A percentile compares a stretch with the other conserved stretches of the same genome.
Conservation (phyloP, 2,113 vertebrate species). For the Ceratotherium simum region DNA sequence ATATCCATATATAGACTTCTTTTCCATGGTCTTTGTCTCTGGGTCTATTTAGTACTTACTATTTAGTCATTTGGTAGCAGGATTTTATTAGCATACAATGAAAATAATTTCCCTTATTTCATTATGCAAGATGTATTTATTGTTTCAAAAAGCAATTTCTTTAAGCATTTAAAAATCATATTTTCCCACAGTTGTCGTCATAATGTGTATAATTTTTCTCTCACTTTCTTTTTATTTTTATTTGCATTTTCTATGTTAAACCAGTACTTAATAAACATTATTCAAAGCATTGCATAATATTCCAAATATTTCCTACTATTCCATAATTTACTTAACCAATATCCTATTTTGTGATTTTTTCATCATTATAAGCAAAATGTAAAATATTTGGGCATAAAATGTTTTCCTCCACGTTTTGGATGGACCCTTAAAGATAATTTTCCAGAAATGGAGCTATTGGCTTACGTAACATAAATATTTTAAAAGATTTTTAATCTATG, state of each 20-base stretch:
- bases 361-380: not conserved
- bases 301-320: not conserved
- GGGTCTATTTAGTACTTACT: not conserved
- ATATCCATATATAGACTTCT: not conserved
- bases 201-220: not conserved
- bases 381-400: not conserved
- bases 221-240: not conserved
- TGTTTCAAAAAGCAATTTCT: not conserved
- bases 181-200: not conserved
- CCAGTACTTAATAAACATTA: not conserved
- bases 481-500: not conserved
- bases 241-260: not conserved
- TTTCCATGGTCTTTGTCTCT: not conserved
- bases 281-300: not conserved
- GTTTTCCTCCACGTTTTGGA: not conserved
- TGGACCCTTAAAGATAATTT: not conserved
- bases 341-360: not conserved
- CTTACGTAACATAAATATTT: constrained; percentile 5
- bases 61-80: not conserved
- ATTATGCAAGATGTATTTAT: not conserved
- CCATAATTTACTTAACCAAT: not conserved
- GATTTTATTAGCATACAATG: not conserved
- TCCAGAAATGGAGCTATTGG: not conserved
- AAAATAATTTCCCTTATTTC: not conserved
- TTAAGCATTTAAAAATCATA: not conserved